Conservation (phyloP, 2,113 vertebrate species). For the Oncorhynchus kisutch region DNA sequence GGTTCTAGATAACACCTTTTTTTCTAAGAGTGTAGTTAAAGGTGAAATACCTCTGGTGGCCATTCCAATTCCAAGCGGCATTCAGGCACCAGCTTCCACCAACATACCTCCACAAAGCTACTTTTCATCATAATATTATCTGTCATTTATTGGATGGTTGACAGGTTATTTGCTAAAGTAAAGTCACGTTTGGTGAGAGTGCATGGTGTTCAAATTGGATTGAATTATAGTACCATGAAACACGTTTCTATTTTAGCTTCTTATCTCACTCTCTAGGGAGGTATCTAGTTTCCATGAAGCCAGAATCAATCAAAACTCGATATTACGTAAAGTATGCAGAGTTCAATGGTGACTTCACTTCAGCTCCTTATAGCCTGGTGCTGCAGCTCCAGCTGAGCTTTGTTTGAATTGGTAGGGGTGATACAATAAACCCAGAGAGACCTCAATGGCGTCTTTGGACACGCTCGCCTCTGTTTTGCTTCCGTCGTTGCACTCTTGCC, state of each 20-base stretch:
- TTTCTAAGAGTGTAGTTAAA: neutral
- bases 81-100: slow-evolving; percentile 27
- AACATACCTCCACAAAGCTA: slow-evolving; percentile 24
- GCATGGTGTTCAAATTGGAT: slow-evolving; percentile 32
- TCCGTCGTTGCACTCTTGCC: slow-evolving; percentile 8
- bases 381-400: slow-evolving; percentile 2
- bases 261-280: neutral
- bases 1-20: too few relatives aligned
- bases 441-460: neutral
- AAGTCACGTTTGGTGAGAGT: slow-evolving; percentile 13
- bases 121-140: slow-evolving; percentile 26
- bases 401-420: slow-evolving; percentile 29
- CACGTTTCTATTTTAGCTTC: neutral
- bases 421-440: slow-evolving; percentile 17
- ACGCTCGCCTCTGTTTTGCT: slow-evolving; percentile 34
- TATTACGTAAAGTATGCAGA: slow-evolving; percentile 23
- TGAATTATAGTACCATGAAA: slow-evolving; percentile 45
- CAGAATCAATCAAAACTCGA: slow-evolving; percentile 8
- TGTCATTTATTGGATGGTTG: slow-evolving; percentile 26
- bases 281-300: neutral
- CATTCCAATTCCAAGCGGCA: slow-evolving; percentile 26
- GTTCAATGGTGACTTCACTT: slow-evolving; percentile 25
- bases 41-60: slow-evolving; percentile 25
- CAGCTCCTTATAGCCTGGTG: slow-evolving; percentile 12
- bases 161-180: slow-evolving; percentile 36